These are phyloP conservation scores for Thumatha senex DNA, from an alignment of 2,888 invertebrate genomes.

Conservation along the genomic window DNA sequence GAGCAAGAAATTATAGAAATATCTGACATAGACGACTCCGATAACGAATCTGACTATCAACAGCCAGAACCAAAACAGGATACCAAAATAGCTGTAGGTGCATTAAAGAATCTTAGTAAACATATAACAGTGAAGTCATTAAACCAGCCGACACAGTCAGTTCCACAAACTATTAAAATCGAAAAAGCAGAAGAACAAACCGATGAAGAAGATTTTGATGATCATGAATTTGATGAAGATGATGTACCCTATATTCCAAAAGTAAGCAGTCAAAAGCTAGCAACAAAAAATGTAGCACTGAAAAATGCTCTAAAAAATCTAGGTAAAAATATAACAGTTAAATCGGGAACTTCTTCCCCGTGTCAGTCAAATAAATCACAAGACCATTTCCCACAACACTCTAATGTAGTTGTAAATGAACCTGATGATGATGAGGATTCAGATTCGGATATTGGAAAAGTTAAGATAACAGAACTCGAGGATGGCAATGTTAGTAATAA, in stretches of 20 bases:
- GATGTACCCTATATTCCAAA: slow-evolving; percentile 18
- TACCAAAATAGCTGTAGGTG: slow-evolving; percentile 32
- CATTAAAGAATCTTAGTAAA: slow-evolving; percentile 55
- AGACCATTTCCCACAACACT: slow-evolving; percentile 38
- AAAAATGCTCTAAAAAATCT: slow-evolving; percentile 62
- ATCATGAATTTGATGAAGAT: slow-evolving; percentile 15
- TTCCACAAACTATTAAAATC: slow-evolving; percentile 17
- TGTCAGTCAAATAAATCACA: slow-evolving; percentile 33
- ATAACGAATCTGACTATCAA: slow-evolving; percentile 52
- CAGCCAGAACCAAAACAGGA: slow-evolving; percentile 14
- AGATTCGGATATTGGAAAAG: slow-evolving; percentile 45
- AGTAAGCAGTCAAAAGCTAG: slow-evolving; percentile 24
- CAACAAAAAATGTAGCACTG: slow-evolving; percentile 33
- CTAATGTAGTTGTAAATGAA: slow-evolving; percentile 19
- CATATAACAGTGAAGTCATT: slow-evolving; percentile 58
- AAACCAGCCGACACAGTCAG: slow-evolving; percentile 20
- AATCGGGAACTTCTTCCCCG: slow-evolving; percentile 56
- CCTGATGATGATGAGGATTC: slow-evolving; percentile 24
- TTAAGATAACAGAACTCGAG: slow-evolving; percentile 64
- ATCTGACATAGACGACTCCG: slow-evolving; percentile 73
- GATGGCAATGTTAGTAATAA: slow-evolving; percentile 44
- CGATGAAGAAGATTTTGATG: slow-evolving; percentile 20
- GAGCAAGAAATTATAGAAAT: slow-evolving; percentile 65
- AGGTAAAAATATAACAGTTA: slow-evolving; percentile 65
- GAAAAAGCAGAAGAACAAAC: slow-evolving; percentile 25